These are phyloP conservation scores for Champsocephalus esox DNA, from an alignment of 2,797 vertebrate species.

Conservation along the genomic window DNA sequence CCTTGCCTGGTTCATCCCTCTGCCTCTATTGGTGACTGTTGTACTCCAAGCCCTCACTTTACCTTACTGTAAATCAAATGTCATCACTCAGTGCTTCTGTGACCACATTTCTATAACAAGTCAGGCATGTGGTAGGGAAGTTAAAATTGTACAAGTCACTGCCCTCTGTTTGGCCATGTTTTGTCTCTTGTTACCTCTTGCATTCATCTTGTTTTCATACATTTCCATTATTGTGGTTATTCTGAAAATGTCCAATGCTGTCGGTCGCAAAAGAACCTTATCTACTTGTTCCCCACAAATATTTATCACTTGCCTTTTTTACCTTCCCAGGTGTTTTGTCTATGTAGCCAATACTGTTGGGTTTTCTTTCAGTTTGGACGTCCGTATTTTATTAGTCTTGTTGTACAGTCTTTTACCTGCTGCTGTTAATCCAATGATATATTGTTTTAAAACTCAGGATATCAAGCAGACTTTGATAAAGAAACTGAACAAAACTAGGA, in stretches of 20 bases:
- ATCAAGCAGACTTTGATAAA: conserved; percentile 65
- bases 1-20: conserved; percentile 68
- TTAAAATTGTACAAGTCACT: conserved; percentile 42
- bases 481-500: conserved; percentile 48
- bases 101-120: conserved; percentile 80
- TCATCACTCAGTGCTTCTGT: conserved; percentile 84
- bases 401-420: conserved; percentile 78
- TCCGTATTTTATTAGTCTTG: conserved; percentile 66
- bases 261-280: conserved; percentile 66
- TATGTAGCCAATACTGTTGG: conserved; percentile 57
- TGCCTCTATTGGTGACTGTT: conserved; percentile 41
- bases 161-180: conserved; percentile 74
- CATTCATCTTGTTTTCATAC: conserved; percentile 84
- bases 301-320: conserved; percentile 81
- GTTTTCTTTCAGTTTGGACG: conserved; percentile 62
- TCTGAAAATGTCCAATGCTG: conserved; percentile 68
- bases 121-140: conserved; percentile 78
- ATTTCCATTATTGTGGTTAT: conserved; percentile 69
- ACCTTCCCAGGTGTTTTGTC: conserved; percentile 76
- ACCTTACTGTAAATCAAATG: conserved; percentile 78
- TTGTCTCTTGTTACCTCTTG: conserved; percentile 77
- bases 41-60: conserved; percentile 65
- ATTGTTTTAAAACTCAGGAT: conserved; percentile 80
- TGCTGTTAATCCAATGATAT: conserved; percentile 84
- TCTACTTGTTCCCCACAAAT: conserved; percentile 83